Evolutionary conservation across 2,888 invertebrate species (phyloP).

Genomic region (Daptonema setosum): DNA sequence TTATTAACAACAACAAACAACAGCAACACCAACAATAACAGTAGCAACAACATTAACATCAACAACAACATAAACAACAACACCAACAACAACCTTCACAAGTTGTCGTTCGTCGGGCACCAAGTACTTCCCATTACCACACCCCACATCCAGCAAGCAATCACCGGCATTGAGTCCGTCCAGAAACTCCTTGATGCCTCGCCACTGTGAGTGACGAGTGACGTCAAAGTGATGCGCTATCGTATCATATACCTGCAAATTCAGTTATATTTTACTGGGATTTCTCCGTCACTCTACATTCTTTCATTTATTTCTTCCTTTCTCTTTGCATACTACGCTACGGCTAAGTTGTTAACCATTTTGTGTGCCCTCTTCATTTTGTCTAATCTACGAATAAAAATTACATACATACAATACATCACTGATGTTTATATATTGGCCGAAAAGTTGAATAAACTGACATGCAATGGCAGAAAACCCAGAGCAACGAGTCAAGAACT

Average conservation of each 20-base stretch:
- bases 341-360: too few relatives aligned
- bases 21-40: conserved; percentile 2
- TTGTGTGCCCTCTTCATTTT: too few relatives aligned
- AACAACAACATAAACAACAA: conserved; percentile 1
- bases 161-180: conserved; percentile 43
- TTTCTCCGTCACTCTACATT: too few relatives aligned
- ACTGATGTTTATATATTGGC: too few relatives aligned
- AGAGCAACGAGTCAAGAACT: too few relatives aligned
- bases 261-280: too few relatives aligned
- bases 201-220: conserved; percentile 84
- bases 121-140: conserved; percentile 95
- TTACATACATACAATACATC: too few relatives aligned
- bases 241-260: conserved; percentile 65
- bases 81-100: conserved; percentile 2
- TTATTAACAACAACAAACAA: neutral
- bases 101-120: conserved; percentile 3
- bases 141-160: conserved; percentile 69
- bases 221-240: conserved; percentile 84
- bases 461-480: too few relatives aligned
- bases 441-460: too few relatives aligned
- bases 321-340: too few relatives aligned
- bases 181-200: conserved; percentile 53
- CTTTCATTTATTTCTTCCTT: too few relatives aligned
- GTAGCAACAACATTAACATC: conserved; percentile 1
- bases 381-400: too few relatives aligned